A percentile compares a stretch with the other conserved stretches of the same genome.
Conservation (phyloP, 2,797 vertebrate species). For the Sebastes elongatus region DNA sequence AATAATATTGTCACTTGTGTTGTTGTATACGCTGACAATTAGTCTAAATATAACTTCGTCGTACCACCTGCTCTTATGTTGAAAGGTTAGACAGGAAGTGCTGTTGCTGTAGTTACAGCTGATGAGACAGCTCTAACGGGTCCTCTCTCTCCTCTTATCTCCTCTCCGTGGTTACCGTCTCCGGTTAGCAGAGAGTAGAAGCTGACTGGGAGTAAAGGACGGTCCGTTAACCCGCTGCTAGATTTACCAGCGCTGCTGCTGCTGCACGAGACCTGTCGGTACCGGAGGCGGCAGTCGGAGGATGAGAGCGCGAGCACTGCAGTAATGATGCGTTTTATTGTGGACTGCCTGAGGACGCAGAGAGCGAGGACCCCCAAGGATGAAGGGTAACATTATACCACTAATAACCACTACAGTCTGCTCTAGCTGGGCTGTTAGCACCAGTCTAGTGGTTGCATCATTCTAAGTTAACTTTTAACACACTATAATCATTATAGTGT, state of each 20-base stretch:
- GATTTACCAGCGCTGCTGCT: neutral
- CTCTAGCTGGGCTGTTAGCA: too few species aligned
- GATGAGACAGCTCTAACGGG: neutral
- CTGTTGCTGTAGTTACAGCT: neutral
- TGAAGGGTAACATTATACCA: constrained; percentile 14
- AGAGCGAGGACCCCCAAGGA: constrained; percentile 3
- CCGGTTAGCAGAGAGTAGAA: neutral
- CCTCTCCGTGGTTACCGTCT: neutral
- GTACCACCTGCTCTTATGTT: neutral
- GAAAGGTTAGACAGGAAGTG: neutral
- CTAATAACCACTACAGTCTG: neutral
- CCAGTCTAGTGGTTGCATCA: too few species aligned
- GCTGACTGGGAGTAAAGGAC: neutral
- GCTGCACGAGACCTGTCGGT: neutral
- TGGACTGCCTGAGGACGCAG: constrained; percentile 59
- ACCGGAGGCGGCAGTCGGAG: neutral
- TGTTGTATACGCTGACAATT: neutral
- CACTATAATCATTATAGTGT: too few species aligned
- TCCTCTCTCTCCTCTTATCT: too few species aligned
- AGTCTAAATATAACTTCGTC: neutral
- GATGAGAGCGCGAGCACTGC: constrained; percentile 47
- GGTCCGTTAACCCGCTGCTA: too few species aligned
- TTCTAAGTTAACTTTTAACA: too few species aligned
- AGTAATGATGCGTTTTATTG: constrained; percentile 63
- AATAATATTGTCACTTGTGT: neutral